Evolutionary conservation across 1,140 invertebrate species (phyloP).

Genomic region (Trichogramma pretiosum): DNA sequence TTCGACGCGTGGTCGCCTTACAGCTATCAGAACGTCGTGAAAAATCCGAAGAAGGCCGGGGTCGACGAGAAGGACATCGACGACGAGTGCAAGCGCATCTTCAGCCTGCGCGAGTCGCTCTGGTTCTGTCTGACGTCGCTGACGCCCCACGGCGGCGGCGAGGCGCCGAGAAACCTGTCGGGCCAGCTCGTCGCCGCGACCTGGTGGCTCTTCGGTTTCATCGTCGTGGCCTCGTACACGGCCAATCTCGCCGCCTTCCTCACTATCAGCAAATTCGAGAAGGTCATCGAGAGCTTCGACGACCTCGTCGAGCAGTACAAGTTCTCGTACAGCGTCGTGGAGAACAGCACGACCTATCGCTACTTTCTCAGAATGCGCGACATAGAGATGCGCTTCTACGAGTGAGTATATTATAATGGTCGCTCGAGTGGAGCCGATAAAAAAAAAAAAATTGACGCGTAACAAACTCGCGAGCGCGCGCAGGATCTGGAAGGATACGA

Average conservation of each 20-base stretch:
- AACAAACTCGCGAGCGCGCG: no score
- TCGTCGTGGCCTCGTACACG: slow-evolving; percentile 96
- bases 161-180: slow-evolving; percentile 90
- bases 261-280: slow-evolving; percentile 84
- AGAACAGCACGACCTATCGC: slow-evolving; percentile 75
- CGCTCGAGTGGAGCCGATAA: no score
- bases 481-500: slow-evolving; percentile 97
- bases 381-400: slow-evolving; percentile 90
- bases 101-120: slow-evolving; percentile 89
- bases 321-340: slow-evolving; percentile 82
- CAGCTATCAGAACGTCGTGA: slow-evolving; percentile 72
- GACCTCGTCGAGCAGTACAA: slow-evolving; percentile 93
- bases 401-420: slow-evolving; percentile 53
- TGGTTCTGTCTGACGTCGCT: slow-evolving; percentile 99
- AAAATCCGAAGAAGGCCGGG: slow-evolving; percentile 55
- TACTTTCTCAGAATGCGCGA: slow-evolving; percentile 94
- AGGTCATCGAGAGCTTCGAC: slow-evolving; percentile 84
- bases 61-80: slow-evolving; percentile 85
- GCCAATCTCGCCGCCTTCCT: slow-evolving; percentile 92
- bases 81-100: slow-evolving; percentile 88
- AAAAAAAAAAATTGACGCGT: not conserved
- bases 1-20: slow-evolving; percentile 95
- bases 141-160: slow-evolving; percentile 91
- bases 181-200: slow-evolving; percentile 87
- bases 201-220: slow-evolving; percentile 97